phyloP scores from a whole-genome alignment of 1,140 invertebrate genomes.

The Cydia pomonella region DNA sequence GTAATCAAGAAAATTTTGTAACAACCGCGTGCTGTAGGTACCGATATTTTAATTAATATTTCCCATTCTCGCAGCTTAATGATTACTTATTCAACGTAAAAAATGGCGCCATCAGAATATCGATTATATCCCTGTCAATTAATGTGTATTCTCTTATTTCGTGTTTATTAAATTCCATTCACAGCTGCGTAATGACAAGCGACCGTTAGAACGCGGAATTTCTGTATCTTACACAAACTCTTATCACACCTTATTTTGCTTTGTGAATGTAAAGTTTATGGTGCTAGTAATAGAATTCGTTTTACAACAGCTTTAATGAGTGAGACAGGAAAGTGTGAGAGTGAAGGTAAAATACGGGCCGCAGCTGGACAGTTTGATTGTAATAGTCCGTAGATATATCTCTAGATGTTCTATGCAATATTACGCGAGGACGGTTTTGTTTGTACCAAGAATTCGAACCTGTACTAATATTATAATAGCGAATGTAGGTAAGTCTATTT shows the following conservation, averaged over 20 bases:
- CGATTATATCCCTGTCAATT: neutral
- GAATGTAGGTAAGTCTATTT: too few species aligned
- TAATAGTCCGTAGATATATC: neutral
- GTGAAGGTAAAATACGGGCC: neutral
- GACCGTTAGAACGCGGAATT: constrained; percentile 65
- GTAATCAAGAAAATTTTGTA: too few species aligned
- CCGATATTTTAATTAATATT: too few species aligned
- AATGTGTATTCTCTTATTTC: neutral
- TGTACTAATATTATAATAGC: neutral
- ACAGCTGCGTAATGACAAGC: constrained; percentile 50
- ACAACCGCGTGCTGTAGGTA: too few species aligned
- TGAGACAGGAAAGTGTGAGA: neutral
- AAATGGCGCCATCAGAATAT: neutral
- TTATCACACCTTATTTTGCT: neutral
- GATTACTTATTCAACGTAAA: neutral
- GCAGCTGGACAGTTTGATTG: constrained; percentile 4
- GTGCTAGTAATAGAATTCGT: neutral
- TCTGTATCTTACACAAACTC: constrained; percentile 48
- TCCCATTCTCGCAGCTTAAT: neutral
- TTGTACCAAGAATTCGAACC: neutral
- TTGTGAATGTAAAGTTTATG: neutral
- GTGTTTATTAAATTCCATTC: constrained; percentile 47
- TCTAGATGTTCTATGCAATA: neutral
- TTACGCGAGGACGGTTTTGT: neutral
- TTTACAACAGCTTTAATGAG: neutral